Evolutionary conservation across 2,113 vertebrate species (phyloP).

Genomic region (Nettapus auritus): DNA sequence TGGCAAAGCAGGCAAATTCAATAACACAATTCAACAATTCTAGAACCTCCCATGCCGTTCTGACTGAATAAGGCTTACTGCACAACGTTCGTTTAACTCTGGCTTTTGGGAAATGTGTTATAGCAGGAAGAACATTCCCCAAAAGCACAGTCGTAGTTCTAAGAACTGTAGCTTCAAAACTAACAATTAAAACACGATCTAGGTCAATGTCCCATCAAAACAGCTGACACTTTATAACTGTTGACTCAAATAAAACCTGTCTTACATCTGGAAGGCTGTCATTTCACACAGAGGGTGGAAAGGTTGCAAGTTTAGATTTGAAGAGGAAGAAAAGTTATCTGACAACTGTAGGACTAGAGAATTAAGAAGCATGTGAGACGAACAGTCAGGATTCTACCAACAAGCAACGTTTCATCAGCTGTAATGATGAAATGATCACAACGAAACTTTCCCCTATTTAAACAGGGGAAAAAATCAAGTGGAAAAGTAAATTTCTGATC

Average conservation of each 20-base stretch:
- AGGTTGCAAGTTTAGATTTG: background rate
- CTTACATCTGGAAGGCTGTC: background rate
- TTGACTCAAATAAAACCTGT: background rate
- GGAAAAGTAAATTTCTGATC: background rate
- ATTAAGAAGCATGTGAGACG: background rate
- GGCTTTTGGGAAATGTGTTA: background rate
- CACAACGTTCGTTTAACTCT: background rate
- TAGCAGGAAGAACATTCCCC: background rate
- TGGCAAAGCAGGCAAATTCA: background rate
- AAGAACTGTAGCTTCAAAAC: background rate
- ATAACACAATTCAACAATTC: background rate
- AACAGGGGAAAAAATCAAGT: background rate
- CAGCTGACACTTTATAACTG: background rate
- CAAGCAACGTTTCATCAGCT: background rate
- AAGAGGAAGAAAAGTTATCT: background rate
- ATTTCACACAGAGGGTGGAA: background rate
- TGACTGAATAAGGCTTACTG: background rate
- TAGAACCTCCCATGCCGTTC: background rate
- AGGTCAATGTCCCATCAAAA: background rate
- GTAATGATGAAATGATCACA: background rate
- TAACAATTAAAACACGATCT: slow-evolving; percentile 1
- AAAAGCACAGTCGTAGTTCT: background rate
- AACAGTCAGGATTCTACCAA: background rate
- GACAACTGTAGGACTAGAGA: background rate
- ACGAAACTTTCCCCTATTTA: background rate